These are phyloP conservation scores for Prosapia bicincta DNA, from an alignment of 2,888 invertebrate genomes.

Conservation along the genomic window DNA sequence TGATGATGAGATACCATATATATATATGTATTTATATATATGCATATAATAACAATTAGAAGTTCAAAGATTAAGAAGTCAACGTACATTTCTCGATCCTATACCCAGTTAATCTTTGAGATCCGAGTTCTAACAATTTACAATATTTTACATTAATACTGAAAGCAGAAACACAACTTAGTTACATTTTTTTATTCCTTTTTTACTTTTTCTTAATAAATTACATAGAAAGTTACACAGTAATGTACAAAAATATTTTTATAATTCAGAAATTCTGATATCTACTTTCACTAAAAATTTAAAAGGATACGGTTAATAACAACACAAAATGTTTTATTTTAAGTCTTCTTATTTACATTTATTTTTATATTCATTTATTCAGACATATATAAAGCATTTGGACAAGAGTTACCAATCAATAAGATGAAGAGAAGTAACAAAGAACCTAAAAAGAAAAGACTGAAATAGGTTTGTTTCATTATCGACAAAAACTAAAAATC, in stretches of 20 bases:
- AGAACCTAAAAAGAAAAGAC: not conserved
- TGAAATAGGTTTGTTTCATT: not conserved
- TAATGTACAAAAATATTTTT: conserved; percentile 2
- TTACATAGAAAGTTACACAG: conserved; percentile 2
- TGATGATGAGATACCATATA: conserved; percentile 2
- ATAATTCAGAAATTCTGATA: not conserved
- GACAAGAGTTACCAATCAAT: not conserved
- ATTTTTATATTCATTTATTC: not conserved
- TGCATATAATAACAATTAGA: not conserved
- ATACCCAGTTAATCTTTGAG: not conserved
- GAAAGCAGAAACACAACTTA: not conserved
- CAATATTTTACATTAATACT: conserved; percentile 2
- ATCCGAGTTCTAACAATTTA: not conserved
- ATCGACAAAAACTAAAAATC: not conserved
- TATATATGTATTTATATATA: not conserved
- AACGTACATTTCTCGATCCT: conserved; percentile 2
- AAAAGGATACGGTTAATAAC: conserved; percentile 2
- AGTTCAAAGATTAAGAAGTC: not conserved
- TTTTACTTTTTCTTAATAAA: not conserved
- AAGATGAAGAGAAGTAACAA: not conserved
- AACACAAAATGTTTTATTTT: conserved; percentile 1
- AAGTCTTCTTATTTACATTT: conserved; percentile 2
- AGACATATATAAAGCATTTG: conserved; percentile 2
- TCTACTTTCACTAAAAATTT: not conserved
- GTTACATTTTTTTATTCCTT: not conserved